These are phyloP conservation scores for Branchellion lobata DNA, from an alignment of 2,888 invertebrate genomes.

Conservation along the genomic window DNA sequence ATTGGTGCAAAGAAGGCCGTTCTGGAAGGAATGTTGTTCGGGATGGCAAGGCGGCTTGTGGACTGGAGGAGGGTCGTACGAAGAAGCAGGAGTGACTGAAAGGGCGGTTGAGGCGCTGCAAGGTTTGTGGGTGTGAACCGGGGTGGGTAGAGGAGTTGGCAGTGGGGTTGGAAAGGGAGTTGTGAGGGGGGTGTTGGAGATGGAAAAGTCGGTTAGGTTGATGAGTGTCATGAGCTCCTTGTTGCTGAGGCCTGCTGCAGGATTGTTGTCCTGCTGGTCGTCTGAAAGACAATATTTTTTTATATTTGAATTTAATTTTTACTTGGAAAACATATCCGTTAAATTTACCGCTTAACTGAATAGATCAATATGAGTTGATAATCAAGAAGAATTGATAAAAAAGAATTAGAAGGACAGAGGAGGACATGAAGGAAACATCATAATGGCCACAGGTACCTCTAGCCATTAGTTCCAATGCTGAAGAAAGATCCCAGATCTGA, in stretches of 20 bases:
- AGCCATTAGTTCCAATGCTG: constrained; percentile 75
- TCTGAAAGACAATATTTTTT: neutral
- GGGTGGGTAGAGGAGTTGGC: neutral
- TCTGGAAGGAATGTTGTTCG: no score
- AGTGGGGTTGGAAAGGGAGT: constrained; percentile 69
- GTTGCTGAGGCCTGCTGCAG: constrained; percentile 70
- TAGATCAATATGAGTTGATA: neutral
- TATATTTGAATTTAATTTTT: neutral
- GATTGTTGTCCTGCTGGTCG: neutral
- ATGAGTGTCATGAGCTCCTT: constrained; percentile 85
- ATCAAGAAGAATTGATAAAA: no score
- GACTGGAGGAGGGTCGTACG: no score
- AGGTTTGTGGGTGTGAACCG: no score
- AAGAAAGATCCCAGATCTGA: constrained; percentile 94
- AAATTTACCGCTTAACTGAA: neutral
- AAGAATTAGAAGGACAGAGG: no score
- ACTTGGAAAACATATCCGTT: constrained; percentile 45
- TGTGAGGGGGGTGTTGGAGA: constrained; percentile 77
- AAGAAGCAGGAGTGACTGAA: no score
- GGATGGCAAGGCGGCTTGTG: no score
- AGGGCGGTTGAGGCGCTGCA: no score
- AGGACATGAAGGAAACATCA: constrained; percentile 6
- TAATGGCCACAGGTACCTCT: constrained; percentile 1
- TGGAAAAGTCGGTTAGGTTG: constrained; percentile 89
- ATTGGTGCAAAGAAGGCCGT: no score